phyloP scores from a whole-genome alignment of 2,113 vertebrate species.

The Ammodramus savannarum region DNA sequence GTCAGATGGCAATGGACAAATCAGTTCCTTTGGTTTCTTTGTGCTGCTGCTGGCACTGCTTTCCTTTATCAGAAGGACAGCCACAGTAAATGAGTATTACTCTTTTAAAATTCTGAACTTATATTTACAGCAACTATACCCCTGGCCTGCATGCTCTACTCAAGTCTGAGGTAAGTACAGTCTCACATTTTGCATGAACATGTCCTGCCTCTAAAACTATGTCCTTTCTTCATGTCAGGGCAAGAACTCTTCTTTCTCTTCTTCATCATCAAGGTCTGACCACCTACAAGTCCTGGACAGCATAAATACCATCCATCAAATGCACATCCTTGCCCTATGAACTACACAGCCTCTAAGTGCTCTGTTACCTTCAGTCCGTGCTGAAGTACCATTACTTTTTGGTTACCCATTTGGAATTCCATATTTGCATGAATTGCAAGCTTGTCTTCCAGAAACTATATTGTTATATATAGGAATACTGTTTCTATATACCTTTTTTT shows the following conservation, averaged over 20 bases:
- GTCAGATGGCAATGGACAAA: not conserved
- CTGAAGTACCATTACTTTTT: not conserved
- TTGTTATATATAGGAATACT: not conserved
- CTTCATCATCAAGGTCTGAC: not conserved
- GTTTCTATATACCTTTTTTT: too few relatives aligned
- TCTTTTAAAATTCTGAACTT: not conserved
- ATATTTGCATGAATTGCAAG: not conserved
- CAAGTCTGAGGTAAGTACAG: not conserved
- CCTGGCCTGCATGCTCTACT: not conserved
- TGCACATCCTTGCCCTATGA: not conserved
- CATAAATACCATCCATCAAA: not conserved
- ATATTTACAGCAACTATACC: not conserved
- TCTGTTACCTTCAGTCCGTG: not conserved
- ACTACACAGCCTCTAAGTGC: not conserved
- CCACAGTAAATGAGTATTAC: not conserved
- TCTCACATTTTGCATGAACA: not conserved
- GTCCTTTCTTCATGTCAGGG: not conserved
- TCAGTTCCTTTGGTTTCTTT: not conserved
- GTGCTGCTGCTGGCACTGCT: not conserved
- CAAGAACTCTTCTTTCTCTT: not conserved
- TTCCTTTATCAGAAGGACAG: not conserved
- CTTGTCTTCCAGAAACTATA: not conserved
- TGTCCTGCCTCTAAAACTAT: not conserved
- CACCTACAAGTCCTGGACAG: not conserved
- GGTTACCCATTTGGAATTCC: not conserved